A percentile compares a stretch with the other conserved stretches of the same genome.
These are phyloP conservation scores for Archivesica marissinica DNA, from an alignment of 1,140 invertebrate species.

Conservation along the genomic window DNA sequence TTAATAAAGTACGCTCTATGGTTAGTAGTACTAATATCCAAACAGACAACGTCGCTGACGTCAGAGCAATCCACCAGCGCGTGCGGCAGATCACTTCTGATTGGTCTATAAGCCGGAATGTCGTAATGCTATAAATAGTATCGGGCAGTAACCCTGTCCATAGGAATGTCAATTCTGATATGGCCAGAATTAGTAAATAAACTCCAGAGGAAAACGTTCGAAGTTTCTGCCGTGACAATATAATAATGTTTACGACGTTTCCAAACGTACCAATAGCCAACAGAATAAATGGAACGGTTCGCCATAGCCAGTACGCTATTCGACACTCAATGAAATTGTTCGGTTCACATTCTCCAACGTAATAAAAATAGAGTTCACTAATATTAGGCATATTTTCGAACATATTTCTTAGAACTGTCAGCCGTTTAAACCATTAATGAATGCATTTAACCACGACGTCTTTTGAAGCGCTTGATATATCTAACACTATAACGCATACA, in stretches of 20 bases:
- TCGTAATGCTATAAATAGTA: not conserved
- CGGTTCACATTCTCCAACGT: not conserved
- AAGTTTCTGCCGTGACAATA: constrained; percentile 2
- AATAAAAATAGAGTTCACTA: too few relatives aligned
- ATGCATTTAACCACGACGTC: too few relatives aligned
- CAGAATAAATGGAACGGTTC: not conserved
- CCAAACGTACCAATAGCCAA: constrained; percentile 9
- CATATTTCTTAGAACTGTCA: too few relatives aligned
- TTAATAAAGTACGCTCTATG: constrained; percentile 2
- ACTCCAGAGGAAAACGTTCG: not conserved
- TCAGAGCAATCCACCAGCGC: not conserved
- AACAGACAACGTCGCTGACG: not conserved
- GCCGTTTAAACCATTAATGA: too few relatives aligned
- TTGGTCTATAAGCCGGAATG: not conserved
- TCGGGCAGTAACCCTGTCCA: not conserved
- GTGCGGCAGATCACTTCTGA: not conserved
- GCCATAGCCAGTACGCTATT: constrained; percentile 2
- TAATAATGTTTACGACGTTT: constrained; percentile 18
- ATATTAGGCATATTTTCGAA: too few relatives aligned
- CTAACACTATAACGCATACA: too few relatives aligned
- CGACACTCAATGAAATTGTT: not conserved
- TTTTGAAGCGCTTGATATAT: too few relatives aligned
- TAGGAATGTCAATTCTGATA: constrained; percentile 1
- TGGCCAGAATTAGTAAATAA: not conserved
- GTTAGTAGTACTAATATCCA: constrained; percentile 29